Base-by-base conservation (phyloP, 2,888 invertebrate genomes). In the Sussaba pulchella region DNA sequence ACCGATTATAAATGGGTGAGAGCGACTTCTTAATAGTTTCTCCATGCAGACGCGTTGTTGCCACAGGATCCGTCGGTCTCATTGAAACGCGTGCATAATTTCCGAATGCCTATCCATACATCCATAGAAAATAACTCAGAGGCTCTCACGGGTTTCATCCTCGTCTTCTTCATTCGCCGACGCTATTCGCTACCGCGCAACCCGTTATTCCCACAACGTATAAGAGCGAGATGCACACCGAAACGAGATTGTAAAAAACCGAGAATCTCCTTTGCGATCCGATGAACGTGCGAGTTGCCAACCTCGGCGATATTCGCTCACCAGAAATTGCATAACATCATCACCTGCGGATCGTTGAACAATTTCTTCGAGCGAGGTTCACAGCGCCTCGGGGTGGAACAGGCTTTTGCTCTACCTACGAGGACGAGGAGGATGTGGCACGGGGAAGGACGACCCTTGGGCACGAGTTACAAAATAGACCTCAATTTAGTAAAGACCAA, bases 1-100 rank as follows among this genome's bases (percentile, higher is more conserved):
- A 81, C 81, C 77, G 81, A 81, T 81, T 78, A 81, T 81, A 81
- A 81, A 78, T 81, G 74, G 78, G 74, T 74, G 78, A 78, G 81
- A 81, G 74, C 70, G 31, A 70, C 70, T 78, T 45, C 64, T 81
- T 81, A 81, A 81, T 81, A 78, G 81, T 71, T 64, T 59, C 78
- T 71, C 77, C 81, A 74, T 78, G 70, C 73, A 70, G 52, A 59
- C 9, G 39, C 74, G 69, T 70, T 73, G 47, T 66, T 59, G 43
- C 39, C 66, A 10, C 66, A 45, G 45, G 69, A 73, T 81, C 67
- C 61, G 52, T 59, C 52, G 24, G 52, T 41, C 63, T 63, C 39
- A 24, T 21, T 50, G 36, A 12, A 72, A 45, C 71, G 14, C 41
- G 39, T 19, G 61, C 54, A 12, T 39, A 41, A 21, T 17, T 45